Evolutionary conservation across 2,888 invertebrate species (phyloP), one percentile per base, ranked within the genome.

Genomic region (Julus scanicus): DNA sequence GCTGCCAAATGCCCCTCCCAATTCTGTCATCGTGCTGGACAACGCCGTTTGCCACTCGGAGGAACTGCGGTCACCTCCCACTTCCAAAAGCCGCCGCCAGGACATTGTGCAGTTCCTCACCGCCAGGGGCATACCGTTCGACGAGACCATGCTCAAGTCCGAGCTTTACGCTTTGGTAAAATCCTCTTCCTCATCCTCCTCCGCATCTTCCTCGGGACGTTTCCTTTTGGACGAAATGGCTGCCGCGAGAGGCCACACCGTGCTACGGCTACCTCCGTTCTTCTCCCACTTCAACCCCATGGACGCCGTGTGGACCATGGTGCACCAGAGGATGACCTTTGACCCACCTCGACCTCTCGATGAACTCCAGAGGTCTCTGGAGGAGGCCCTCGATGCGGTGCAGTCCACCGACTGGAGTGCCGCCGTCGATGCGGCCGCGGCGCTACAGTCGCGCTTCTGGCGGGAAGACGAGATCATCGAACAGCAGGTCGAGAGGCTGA

Each of bases 281-380:
- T 49, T 44, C 53, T 44, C 48, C 37, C 48, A 86, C n/a, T 86
- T 86, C 17, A 86, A 86, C 53, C 86, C 86, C 17, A 86, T 86
- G 44, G 44, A 86, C n/a, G 5, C 5, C 6, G n/a, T 86, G 5
- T 86, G 86, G 86, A 37, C n/a, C 9, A 44, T 20, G 37, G 9
- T 85, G 29, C 20, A 85, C 6, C 6, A 40, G 6, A 29, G 20
- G 29, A 8, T 85, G 40, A 9, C 13, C n/a, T n/a, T n/a, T n/a
- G n/a, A n/a, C n/a, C n/a, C n/a, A n/a, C n/a, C n/a, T n/a, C n/a
- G n/a, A n/a, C n/a, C n/a, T n/a, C n/a, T n/a, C n/a, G n/a, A n/a
- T n/a, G n/a, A n/a, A n/a, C n/a, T n/a, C n/a, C n/a, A n/a, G n/a
- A n/a, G n/a, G n/a, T 5, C 48, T 5, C 48, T 48, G 48, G 48